Evolutionary conservation across 2,888 invertebrate genomes (phyloP).

Genomic region (Epinotia demarniana): DNA sequence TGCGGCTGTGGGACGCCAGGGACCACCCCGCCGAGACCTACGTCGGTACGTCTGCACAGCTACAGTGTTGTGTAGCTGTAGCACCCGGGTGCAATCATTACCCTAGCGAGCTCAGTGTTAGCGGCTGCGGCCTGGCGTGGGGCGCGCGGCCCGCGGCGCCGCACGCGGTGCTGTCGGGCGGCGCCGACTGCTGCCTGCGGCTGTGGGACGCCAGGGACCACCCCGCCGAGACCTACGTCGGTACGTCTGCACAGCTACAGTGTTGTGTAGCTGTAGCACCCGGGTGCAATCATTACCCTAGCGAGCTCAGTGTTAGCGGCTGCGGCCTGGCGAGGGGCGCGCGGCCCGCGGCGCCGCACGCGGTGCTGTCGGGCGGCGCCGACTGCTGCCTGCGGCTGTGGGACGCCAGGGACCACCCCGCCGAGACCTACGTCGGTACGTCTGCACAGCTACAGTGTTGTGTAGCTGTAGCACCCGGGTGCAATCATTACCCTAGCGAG

Average conservation of each 20-base stretch:
- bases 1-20: constrained; percentile 87
- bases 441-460: not conserved
- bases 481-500: too few relatives aligned
- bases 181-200: constrained; percentile 87
- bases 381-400: constrained; percentile 88
- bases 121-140: constrained; percentile 88
- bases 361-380: constrained; percentile 87
- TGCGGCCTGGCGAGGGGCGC: constrained; percentile 88
- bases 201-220: constrained; percentile 86
- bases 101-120: too few relatives aligned
- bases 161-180: constrained; percentile 86
- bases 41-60: constrained; percentile 50
- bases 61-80: too few relatives aligned
- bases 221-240: constrained; percentile 61
- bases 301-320: too few relatives aligned
- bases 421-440: constrained; percentile 58
- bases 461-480: too few relatives aligned
- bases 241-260: constrained; percentile 47
- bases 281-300: too few relatives aligned
- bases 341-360: constrained; percentile 79
- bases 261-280: too few relatives aligned
- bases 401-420: constrained; percentile 80
- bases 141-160: constrained; percentile 83
- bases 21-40: constrained; percentile 70
- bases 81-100: too few relatives aligned